Evolutionary conservation across 2,888 invertebrate genomes (phyloP), one percentile per base, ranked within the genome.

Genomic region (Harpalus rubripes): DNA sequence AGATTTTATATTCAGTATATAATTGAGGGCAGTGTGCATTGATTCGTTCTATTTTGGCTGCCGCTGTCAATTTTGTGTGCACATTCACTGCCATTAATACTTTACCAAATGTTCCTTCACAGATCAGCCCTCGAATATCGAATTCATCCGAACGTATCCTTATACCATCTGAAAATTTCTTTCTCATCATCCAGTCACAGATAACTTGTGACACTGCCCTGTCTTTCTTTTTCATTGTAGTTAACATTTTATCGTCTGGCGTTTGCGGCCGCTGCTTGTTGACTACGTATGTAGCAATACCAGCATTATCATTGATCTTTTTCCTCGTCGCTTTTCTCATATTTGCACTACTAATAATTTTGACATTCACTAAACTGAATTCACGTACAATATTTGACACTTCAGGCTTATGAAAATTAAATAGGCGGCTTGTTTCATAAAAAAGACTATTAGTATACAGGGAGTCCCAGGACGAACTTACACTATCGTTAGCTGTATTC

Each of bases 41-140:
- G 7, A 52, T 41, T 12, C 7, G 52, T 79, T 85, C 84, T 39
- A 85, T 39, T 85, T 85, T 85, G 8, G 72, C 84, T 18, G 80
- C 84, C 7, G 65, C 80, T 8, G 65, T 59, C 10, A 85, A 68
- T 0, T 41, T 16, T 6, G 84, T 85, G 26, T 68, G 1, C 7
- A 56, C 68, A 32, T 85, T 85, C 18, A 56, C 22, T 4, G 79
- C 84, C 58, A 41, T 10, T n/a, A 78, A 18, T 15, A 84, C 65
- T 26, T 76, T 59, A 7, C 84, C 84, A 63, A 84, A 84, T 18
- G 84, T 84, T 10, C 84, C 84, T 63, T 84, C 84, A 15, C 63
- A 78, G 22, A 84, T 84, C 1, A 63, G 52, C 7, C 52, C 78
- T 12, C 26, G n/a, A 26, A 84, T 65, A 39, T 44, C 15, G 44